Conservation (phyloP, 2,888 invertebrate genomes). For the Brachyopa scutellaris region DNA sequence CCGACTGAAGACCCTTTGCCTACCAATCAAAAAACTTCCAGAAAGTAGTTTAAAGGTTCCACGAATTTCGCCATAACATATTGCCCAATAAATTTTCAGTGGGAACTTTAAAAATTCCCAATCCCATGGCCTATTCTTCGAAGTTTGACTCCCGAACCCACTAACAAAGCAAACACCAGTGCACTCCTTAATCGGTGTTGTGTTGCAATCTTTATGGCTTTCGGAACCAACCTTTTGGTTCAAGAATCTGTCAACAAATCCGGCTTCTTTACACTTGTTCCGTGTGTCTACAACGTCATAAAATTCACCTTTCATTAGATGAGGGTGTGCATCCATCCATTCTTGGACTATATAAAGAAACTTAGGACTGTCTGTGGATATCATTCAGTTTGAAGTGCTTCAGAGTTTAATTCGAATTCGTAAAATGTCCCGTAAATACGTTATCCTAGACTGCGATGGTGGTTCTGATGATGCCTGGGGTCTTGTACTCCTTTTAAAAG, state of each 20-base stretch:
- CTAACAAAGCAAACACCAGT: neutral
- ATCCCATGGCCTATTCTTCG: neutral
- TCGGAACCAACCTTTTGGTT: neutral
- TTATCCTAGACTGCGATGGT: slow-evolving; percentile 85
- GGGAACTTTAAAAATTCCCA: neutral
- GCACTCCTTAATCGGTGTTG: too few relatives aligned
- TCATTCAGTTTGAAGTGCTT: neutral
- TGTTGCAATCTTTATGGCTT: neutral
- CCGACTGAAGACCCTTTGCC: too few relatives aligned
- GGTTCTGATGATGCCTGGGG: slow-evolving; percentile 87
- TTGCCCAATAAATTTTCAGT: neutral
- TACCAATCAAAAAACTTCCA: too few relatives aligned
- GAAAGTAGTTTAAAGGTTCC: too few relatives aligned
- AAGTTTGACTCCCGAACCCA: neutral
- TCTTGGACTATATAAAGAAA: neutral
- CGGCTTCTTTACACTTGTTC: neutral
- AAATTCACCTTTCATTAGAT: too few relatives aligned
- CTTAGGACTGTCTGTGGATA: neutral
- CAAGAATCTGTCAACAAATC: neutral
- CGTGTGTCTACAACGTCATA: neutral
- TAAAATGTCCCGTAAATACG: slow-evolving; percentile 61
- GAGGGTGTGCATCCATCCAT: too few relatives aligned
- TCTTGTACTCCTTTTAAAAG: slow-evolving; percentile 83
- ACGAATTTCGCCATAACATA: too few relatives aligned
- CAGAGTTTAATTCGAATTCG: neutral